Base-by-base conservation (phyloP, 2,113 vertebrate species). In the Neomonachus schauinslandi region DNA sequence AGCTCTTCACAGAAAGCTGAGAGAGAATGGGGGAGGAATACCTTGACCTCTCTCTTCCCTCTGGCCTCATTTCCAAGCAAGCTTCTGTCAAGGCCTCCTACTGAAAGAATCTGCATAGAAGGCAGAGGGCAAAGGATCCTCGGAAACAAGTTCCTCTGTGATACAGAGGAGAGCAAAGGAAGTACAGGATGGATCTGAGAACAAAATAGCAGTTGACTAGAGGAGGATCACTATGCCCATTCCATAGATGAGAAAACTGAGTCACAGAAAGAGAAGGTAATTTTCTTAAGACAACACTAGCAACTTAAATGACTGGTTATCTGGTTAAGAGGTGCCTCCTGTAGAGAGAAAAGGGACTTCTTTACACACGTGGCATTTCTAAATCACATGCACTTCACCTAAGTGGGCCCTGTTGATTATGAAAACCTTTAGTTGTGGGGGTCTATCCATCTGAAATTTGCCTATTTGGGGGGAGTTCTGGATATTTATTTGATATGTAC, bases 171-270 rank as follows among this genome's bases (percentile, higher is more conserved):
- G 13, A 95, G 24, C 57, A 79, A 28, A 88, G n/a, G 39, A 89
- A 46, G 12, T 49, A 5, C 5, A 57, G 24, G 24, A 79, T 83
- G 28, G 46, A 71, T 51, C 53, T 95, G 65, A 84, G 49, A 74
- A 53, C 49, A 88, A 85, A 87, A 33, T 49, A 72, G 33, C 71
- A 55, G 36, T 24, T 69, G 69, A 53, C n/a, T 7, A 24, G 22
- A 2, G 63, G 31, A 96, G 18, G 72, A 26, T 61, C 36, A 57
- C 39, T 61, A 82, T 4, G 51, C 3, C 55, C 28, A 87, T 81
- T 80, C 83, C 84, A 94, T 53, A 33, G 24, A 76, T 51, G 53
- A 90, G 77, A 94, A 95, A 90, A 92, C 39, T 51, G 46, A 97
- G 24, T 59, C 55, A 79, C 24, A 51, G 59, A 59, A 92, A 76